A percentile compares a stretch with the other conserved stretches of the same genome.
These are phyloP conservation scores for Tetramorium simillimum DNA, from an alignment of 1,140 invertebrate genomes.

Conservation along the genomic window DNA sequence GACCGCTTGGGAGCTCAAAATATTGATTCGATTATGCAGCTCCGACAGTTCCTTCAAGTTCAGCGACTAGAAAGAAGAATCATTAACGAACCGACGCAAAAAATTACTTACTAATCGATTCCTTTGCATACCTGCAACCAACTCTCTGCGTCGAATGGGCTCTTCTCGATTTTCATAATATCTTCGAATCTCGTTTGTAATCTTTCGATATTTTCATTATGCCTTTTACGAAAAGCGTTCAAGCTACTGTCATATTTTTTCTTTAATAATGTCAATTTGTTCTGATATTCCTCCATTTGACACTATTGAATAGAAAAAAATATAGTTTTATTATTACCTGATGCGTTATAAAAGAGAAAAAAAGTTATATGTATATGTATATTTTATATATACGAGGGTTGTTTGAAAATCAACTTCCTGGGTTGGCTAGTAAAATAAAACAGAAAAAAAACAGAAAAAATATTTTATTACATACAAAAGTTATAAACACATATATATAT, in stretches of 20 bases:
- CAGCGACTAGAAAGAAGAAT: slow-evolving; percentile 67
- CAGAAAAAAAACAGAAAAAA: no score
- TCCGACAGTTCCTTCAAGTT: slow-evolving; percentile 64
- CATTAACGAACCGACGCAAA: not conserved
- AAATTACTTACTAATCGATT: slow-evolving; percentile 8
- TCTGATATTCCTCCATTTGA: slow-evolving; percentile 63
- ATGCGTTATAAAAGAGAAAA: not conserved
- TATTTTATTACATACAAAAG: no score
- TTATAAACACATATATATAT: no score
- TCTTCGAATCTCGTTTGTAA: slow-evolving; percentile 67
- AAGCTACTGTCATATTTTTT: slow-evolving; percentile 67
- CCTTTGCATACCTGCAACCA: slow-evolving; percentile 66
- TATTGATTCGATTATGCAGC: slow-evolving; percentile 54
- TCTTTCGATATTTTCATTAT: slow-evolving; percentile 62
- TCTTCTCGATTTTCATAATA: slow-evolving; percentile 56
- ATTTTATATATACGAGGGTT: not conserved
- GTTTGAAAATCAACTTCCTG: no score
- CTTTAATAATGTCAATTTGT: slow-evolving; percentile 63
- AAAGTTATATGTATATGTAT: not conserved
- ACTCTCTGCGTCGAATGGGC: slow-evolving; percentile 55
- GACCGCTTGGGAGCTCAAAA: slow-evolving; percentile 23
- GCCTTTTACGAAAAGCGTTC: slow-evolving; percentile 49
- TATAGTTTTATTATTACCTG: not conserved
- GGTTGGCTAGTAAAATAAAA: no score
- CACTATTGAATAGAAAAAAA: slow-evolving; percentile 5